These are phyloP conservation scores for Yponomeuta malinellus DNA, from an alignment of 2,888 invertebrate genomes.

Conservation along the genomic window DNA sequence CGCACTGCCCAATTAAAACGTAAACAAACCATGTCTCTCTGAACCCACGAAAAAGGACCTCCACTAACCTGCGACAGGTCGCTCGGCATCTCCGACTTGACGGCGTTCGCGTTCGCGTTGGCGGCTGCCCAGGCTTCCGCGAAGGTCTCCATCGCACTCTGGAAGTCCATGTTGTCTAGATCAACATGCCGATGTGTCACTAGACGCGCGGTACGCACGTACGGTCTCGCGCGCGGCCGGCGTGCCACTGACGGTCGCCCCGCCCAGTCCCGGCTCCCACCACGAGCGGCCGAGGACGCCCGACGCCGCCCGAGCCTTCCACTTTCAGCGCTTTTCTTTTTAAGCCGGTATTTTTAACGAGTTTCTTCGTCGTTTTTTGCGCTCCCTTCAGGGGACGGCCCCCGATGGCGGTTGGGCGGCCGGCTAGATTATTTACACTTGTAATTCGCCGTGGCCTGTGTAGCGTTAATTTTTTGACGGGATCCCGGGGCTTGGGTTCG, in stretches of 20 bases:
- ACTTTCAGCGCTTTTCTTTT: conserved; percentile 76
- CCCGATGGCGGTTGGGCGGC: conserved; percentile 72
- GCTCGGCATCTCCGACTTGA: conserved; percentile 77
- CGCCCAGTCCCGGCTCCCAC: conserved; percentile 67
- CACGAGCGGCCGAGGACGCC: conserved; percentile 53
- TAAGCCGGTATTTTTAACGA: conserved; percentile 74
- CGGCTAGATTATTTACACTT: conserved; percentile 72
- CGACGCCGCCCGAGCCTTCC: conserved; percentile 72
- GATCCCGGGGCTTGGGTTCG: background rate
- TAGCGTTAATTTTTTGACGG: conserved; percentile 52
- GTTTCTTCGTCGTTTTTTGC: conserved; percentile 52
- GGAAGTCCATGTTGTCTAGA: conserved; percentile 90
- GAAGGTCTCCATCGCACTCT: conserved; percentile 98
- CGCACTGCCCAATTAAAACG: background rate
- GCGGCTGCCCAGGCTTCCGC: conserved; percentile 98
- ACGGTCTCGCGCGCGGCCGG: conserved; percentile 77
- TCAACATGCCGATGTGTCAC: conserved; percentile 69
- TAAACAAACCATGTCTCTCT: background rate
- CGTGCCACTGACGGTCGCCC: conserved; percentile 75
- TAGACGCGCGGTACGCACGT: conserved; percentile 46
- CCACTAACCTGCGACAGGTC: conserved; percentile 82
- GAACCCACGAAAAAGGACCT: background rate
- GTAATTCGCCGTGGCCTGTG: conserved; percentile 62
- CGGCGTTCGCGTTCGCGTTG: conserved; percentile 75
- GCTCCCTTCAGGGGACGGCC: conserved; percentile 58